phyloP scores from a whole-genome alignment of 2,797 vertebrate genomes.

The Coregonus suidteri region DNA sequence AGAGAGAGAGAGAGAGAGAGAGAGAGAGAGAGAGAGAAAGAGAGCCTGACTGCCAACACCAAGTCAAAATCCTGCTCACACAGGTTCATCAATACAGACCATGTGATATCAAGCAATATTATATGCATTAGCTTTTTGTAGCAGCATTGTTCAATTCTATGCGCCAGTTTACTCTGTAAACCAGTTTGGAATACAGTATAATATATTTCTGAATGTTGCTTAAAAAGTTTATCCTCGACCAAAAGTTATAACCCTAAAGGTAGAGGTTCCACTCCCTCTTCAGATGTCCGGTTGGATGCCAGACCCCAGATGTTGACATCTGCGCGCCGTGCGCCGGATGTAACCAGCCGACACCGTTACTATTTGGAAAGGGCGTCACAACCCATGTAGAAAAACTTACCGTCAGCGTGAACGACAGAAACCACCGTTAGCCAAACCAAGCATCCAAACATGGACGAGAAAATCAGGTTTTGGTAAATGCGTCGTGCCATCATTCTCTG shows the following conservation, averaged over 20 bases:
- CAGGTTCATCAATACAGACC: no score
- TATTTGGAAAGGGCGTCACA: constrained; percentile 6
- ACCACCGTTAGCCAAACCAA: constrained; percentile 63
- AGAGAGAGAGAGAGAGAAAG: no score
- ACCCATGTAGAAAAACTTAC: constrained; percentile 69
- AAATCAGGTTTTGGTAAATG: constrained; percentile 38
- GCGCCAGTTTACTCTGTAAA: neutral
- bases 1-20: no score
- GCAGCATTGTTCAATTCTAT: neutral
- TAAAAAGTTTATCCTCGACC: neutral
- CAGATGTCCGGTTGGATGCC: neutral
- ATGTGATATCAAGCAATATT: no score
- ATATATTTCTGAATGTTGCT: neutral
- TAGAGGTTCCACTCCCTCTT: neutral
- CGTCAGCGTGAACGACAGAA: constrained; percentile 62
- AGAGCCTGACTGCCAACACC: no score
- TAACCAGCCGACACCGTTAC: neutral
- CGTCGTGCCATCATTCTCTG: constrained; percentile 66
- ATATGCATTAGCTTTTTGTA: neutral
- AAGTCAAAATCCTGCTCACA: no score
- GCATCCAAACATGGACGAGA: constrained; percentile 66
- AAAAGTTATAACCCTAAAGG: neutral
- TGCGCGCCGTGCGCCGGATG: neutral
- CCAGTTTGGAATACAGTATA: neutral
- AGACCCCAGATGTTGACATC: constrained; percentile 2